These are phyloP conservation scores for Marronus borbonicus DNA, from an alignment of 2,888 invertebrate genomes.

Conservation along the genomic window DNA sequence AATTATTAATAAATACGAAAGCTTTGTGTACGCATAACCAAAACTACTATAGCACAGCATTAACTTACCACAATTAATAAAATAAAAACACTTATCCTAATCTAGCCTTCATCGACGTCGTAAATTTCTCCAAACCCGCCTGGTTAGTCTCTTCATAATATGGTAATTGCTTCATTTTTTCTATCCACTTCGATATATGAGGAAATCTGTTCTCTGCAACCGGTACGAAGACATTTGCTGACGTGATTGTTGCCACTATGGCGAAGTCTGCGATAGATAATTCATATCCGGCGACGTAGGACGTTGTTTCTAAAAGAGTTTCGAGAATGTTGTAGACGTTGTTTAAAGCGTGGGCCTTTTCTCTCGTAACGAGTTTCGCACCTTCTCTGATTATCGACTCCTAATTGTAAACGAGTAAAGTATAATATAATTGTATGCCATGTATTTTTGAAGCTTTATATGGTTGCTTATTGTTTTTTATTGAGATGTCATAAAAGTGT, in stretches of 20 bases:
- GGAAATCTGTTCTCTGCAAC: slow-evolving; percentile 62
- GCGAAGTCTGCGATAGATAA: slow-evolving; percentile 74
- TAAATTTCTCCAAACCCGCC: slow-evolving; percentile 53
- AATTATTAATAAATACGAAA: not conserved
- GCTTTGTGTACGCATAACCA: not conserved
- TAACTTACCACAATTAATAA: no score
- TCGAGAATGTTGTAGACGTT: slow-evolving; percentile 40
- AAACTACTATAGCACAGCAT: no score
- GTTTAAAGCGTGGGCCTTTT: slow-evolving; percentile 44
- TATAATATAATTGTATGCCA: not conserved
- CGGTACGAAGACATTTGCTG: slow-evolving; percentile 63
- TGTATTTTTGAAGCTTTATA: not conserved
- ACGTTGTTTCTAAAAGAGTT: slow-evolving; percentile 67
- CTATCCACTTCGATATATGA: slow-evolving; percentile 63
- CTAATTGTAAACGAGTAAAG: slow-evolving; percentile 17
- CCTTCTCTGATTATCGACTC: slow-evolving; percentile 44
- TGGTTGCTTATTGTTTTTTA: no score
- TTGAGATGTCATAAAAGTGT: not conserved
- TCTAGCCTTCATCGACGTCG: slow-evolving; percentile 26
- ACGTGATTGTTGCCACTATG: slow-evolving; percentile 66
- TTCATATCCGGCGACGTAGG: slow-evolving; percentile 72
- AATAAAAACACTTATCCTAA: slow-evolving; percentile 25
- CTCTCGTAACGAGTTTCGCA: slow-evolving; percentile 47
- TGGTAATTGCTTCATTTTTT: slow-evolving; percentile 61
- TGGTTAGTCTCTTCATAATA: slow-evolving; percentile 55